Base-by-base conservation (phyloP, 2,888 invertebrate genomes). In the Rhamnusium bicolor region DNA sequence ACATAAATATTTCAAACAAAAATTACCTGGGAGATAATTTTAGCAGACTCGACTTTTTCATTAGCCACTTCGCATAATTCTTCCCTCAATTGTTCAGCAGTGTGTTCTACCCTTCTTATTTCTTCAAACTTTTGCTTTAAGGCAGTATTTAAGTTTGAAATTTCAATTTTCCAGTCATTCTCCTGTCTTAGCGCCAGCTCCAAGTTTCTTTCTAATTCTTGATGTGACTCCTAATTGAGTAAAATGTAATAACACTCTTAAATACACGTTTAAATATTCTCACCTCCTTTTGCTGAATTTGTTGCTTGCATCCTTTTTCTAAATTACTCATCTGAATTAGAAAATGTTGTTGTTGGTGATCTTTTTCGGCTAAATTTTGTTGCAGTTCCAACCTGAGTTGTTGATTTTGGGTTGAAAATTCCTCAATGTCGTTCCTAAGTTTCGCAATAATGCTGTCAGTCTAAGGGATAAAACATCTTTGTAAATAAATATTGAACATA, bases 101-200 rank as follows among this genome's bases (percentile, higher is more conserved):
- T 88, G 29, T 82, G 83, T 72, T 87, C 85, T 32, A 84, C 75
- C 49, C 83, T 76, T 66, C 87, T 89, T 78, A 85, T 87, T 71
- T 90, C 86, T 76, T 90, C 90, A 19, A 84, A 84, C 74, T 89
- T 88, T 63, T 90, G 84, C 62, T 87, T 83, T 27, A 85, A 76
- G 1, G 83, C 82, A 4, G 86, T 81, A 60, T 86, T 88, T 1
- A 89, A 76, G 75, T 88, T 88, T 5, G 87, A 80, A 49, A 86
- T 76, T 85, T 88, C 76, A 65, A 87, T 89, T 18, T 91, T 90
- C 58, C 92, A 84, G 61, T 92, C 92, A 76, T 91, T 90, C 81
- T 91, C 91, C 78, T 82, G 78, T 18, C 80, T 77, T 19, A 77
- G 62, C 4, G 75, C 63, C 19, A 79, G 74, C 56, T 82, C 81